phyloP scores from a whole-genome alignment of 2,113 vertebrate genomes.

The Willisornis vidua region DNA sequence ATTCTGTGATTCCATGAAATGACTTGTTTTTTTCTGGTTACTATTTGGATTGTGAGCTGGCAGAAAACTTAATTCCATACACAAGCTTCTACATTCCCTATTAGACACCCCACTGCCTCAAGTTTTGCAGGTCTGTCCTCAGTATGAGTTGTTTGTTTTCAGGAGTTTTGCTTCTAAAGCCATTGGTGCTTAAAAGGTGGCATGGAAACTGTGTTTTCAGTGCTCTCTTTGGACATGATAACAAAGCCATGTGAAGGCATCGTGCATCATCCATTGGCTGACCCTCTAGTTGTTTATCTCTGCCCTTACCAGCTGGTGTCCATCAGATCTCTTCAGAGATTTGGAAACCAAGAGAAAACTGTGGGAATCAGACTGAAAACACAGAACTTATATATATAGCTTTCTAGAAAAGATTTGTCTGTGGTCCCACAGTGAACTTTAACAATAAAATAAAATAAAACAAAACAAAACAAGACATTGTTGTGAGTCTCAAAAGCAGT shows the following conservation, averaged over 20 bases:
- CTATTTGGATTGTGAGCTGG: neutral
- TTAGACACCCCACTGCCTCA: neutral
- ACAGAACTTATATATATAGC: neutral
- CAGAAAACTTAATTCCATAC: neutral
- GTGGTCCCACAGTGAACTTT: constrained; percentile 1
- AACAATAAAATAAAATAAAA: neutral
- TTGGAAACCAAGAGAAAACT: neutral
- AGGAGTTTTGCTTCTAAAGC: neutral
- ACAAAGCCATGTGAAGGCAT: neutral
- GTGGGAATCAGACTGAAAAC: constrained; percentile 17
- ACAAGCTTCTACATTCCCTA: neutral
- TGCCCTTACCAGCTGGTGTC: neutral
- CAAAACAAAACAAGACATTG: neutral
- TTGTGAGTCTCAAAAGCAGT: neutral
- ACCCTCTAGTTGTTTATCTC: neutral
- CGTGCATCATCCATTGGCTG: neutral
- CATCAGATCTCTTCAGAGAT: neutral
- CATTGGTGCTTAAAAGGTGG: neutral
- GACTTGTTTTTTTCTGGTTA: neutral
- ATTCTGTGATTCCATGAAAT: neutral
- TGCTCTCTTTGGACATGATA: neutral
- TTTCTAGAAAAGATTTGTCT: neutral
- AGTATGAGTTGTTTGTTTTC: neutral
- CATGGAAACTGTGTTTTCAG: neutral
- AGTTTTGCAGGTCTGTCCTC: neutral